Conservation (phyloP, 1,140 invertebrate genomes). For the Drosophila kepulauana region DNA sequence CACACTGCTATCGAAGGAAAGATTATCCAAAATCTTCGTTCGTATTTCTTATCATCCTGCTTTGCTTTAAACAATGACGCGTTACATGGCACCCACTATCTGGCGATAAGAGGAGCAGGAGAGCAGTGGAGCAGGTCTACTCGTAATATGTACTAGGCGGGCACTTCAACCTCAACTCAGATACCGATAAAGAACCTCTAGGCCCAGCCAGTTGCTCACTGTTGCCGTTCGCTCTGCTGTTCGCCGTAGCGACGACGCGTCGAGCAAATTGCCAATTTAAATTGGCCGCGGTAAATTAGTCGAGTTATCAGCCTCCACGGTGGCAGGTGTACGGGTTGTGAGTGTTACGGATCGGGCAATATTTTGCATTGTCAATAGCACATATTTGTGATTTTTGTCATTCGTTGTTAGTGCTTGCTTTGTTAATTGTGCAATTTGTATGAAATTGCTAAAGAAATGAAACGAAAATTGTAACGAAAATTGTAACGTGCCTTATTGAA, state of each 20-base stretch:
- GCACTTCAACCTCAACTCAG: conserved; percentile 69
- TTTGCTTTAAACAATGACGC: conserved; percentile 64
- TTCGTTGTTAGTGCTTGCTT: background rate
- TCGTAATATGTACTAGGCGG: conserved; percentile 37
- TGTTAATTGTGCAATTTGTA: background rate
- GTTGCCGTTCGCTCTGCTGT: conserved; percentile 21
- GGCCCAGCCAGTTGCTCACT: conserved; percentile 37
- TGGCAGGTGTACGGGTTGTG: conserved; percentile 69
- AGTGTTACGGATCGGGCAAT: conserved; percentile 53
- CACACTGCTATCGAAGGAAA: background rate
- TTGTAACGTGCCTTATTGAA: conserved; percentile 58
- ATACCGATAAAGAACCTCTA: conserved; percentile 67
- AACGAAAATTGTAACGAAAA: conserved; percentile 67
- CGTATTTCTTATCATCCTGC: conserved; percentile 6
- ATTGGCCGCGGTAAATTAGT: conserved; percentile 85
- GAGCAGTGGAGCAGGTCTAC: background rate
- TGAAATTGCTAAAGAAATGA: conserved; percentile 26
- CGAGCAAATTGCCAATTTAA: conserved; percentile 84
- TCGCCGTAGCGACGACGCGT: conserved; percentile 21
- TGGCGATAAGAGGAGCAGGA: conserved; percentile 52
- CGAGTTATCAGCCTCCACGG: conserved; percentile 84
- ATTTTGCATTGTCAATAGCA: conserved; percentile 13
- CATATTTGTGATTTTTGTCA: background rate
- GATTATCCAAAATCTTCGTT: conserved; percentile 1
- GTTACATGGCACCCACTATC: conserved; percentile 56